These are phyloP conservation scores for Stictonetta naevosa DNA, from an alignment of 2,113 vertebrate species.

Conservation along the genomic window DNA sequence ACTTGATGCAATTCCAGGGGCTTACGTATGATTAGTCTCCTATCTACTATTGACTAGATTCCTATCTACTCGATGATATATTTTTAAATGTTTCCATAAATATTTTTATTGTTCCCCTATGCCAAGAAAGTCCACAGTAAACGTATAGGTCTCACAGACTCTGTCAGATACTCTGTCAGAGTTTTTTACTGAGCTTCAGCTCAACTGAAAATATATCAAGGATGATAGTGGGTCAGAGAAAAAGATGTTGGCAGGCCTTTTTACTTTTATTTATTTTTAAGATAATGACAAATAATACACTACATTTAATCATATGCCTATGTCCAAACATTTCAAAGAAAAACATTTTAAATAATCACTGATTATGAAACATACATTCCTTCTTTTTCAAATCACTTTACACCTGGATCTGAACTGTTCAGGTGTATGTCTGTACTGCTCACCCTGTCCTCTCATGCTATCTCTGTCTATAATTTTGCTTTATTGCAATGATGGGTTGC, in stretches of 20 bases:
- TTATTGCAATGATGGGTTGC: not conserved
- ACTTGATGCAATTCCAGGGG: not conserved
- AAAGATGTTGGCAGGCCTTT: not conserved
- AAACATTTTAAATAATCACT: not conserved
- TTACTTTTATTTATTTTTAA: not conserved
- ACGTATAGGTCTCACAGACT: not conserved
- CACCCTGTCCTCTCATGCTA: not conserved
- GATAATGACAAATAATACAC: not conserved
- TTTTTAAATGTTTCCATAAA: not conserved
- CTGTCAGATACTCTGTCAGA: not conserved
- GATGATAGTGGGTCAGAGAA: not conserved
- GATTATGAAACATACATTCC: not conserved
- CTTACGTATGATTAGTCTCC: not conserved
- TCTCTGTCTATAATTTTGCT: not conserved
- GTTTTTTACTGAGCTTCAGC: not conserved
- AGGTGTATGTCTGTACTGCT: not conserved
- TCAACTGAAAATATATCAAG: not conserved
- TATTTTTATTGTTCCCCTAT: not conserved
- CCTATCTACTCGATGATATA: not conserved
- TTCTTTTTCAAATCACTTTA: not conserved
- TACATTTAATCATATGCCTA: not conserved
- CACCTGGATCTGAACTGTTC: not conserved
- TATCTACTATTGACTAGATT: too few species aligned
- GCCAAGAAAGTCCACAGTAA: not conserved
- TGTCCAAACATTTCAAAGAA: not conserved